These are phyloP conservation scores for Amphipyra tragopoginis DNA, from an alignment of 2,888 invertebrate genomes.

Conservation along the genomic window DNA sequence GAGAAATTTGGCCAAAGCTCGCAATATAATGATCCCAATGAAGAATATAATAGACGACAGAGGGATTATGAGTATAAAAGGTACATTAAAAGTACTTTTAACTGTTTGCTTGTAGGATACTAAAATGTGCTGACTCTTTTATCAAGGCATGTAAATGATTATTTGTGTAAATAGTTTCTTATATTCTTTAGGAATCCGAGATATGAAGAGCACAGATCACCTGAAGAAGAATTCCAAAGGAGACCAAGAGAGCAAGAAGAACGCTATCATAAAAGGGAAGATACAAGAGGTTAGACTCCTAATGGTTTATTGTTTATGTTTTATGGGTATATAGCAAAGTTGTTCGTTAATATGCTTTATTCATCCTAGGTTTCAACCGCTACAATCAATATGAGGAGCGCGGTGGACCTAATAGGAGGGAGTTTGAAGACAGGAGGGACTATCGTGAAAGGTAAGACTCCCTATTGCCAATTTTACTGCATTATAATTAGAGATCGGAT, in stretches of 20 bases:
- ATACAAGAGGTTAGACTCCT: constrained; percentile 70
- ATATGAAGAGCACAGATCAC: constrained; percentile 72
- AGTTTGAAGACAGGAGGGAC: constrained; percentile 75
- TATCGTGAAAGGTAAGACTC: constrained; percentile 70
- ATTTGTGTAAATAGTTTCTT: neutral
- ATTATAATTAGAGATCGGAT: no score
- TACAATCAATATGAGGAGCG: constrained; percentile 81
- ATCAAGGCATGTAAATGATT: neutral
- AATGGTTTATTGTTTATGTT: neutral
- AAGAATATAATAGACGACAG: constrained; percentile 72
- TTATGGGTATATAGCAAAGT: no score
- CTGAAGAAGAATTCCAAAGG: constrained; percentile 73
- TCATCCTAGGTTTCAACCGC: constrained; percentile 73
- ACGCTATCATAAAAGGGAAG: constrained; percentile 72
- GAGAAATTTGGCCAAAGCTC: constrained; percentile 71
- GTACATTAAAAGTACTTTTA: constrained; percentile 62
- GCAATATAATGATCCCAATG: constrained; percentile 68
- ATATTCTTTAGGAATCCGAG: constrained; percentile 66
- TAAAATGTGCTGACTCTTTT: constrained; percentile 23
- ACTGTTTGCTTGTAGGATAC: constrained; percentile 45
- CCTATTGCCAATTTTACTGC: no score
- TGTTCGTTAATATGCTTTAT: constrained; percentile 1
- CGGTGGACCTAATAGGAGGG: constrained; percentile 73
- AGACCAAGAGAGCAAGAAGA: constrained; percentile 73
- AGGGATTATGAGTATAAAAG: constrained; percentile 79